Percentiles rank a stretch among this genome's conserved stretches.
These are phyloP conservation scores for Laothoe populi DNA, from an alignment of 2,888 invertebrate species.

Conservation along the genomic window DNA sequence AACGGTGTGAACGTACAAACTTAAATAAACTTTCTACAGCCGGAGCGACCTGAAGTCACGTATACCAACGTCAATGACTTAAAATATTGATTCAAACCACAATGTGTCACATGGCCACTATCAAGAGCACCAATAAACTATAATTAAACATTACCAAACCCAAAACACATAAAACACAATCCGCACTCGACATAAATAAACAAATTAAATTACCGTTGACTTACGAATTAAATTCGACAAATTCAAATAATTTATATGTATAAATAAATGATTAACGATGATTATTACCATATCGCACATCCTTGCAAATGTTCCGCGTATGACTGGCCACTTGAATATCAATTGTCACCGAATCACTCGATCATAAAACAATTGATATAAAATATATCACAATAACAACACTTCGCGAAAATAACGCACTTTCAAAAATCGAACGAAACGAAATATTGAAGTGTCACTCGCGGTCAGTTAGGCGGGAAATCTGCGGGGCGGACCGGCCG, in stretches of 20 bases:
- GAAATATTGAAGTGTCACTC: conserved; percentile 62
- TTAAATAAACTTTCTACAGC: conserved; percentile 18
- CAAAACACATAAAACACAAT: conserved; percentile 8
- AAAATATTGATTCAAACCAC: conserved; percentile 13
- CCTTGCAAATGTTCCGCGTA: conserved; percentile 47
- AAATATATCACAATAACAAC: conserved; percentile 27
- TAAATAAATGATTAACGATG: conserved; percentile 29
- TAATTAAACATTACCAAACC: conserved; percentile 12
- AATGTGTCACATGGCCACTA: conserved; percentile 10
- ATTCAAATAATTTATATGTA: conserved; percentile 16
- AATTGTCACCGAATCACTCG: conserved; percentile 49
- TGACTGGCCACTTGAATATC: conserved; percentile 30
- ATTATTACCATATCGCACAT: conserved; percentile 51
- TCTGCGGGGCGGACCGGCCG: conserved; percentile 64
- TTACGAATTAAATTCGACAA: conserved; percentile 14
- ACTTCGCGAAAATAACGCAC: conserved; percentile 30
- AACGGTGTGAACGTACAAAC: conserved; percentile 7
- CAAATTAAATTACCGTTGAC: conserved; percentile 14
- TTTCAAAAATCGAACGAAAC: conserved; percentile 38
- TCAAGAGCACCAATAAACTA: conserved; percentile 18
- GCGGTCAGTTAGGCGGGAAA: conserved; percentile 64
- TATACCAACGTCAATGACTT: conserved; percentile 12
- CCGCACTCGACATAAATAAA: background rate
- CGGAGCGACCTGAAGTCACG: conserved; percentile 2
- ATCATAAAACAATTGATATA: conserved; percentile 40